These are phyloP conservation scores for Popillia japonica DNA, from an alignment of 1,140 invertebrate genomes.

Conservation along the genomic window DNA sequence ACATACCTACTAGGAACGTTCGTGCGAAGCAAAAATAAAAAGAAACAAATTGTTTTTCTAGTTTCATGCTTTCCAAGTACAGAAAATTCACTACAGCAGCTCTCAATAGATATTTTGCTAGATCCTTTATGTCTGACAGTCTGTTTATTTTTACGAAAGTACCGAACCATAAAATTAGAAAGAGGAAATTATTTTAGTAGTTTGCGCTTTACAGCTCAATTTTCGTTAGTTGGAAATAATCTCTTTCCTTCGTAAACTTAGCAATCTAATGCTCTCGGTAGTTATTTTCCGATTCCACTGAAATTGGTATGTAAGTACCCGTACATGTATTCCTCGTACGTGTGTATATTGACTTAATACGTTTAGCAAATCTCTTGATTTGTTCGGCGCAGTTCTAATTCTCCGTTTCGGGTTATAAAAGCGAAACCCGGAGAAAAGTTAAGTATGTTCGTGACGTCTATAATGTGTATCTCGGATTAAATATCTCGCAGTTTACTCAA, in stretches of 20 bases:
- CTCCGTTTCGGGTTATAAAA: constrained; percentile 9
- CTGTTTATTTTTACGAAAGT: neutral
- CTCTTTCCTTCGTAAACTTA: neutral
- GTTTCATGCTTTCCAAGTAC: too few relatives aligned
- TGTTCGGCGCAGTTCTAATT: constrained; percentile 4
- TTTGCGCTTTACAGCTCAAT: neutral
- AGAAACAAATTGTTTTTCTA: too few relatives aligned
- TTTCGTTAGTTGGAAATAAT: constrained; percentile 11
- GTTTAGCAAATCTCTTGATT: constrained; percentile 5
- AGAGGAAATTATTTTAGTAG: neutral
- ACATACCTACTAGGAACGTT: too few relatives aligned
- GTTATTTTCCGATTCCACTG: neutral
- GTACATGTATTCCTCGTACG: neutral
- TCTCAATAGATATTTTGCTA: too few relatives aligned
- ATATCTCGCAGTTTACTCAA: neutral
- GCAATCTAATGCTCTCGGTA: neutral
- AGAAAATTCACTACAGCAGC: too few relatives aligned
- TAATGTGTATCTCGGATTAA: constrained; percentile 18
- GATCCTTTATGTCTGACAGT: neutral
- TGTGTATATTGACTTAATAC: constrained; percentile 15
- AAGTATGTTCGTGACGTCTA: constrained; percentile 3
- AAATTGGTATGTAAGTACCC: neutral
- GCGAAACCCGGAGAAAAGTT: neutral
- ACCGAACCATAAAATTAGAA: neutral
- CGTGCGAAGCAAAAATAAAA: too few relatives aligned